Percentiles rank a stretch among this genome's conserved stretches.
These are phyloP conservation scores for Xylocampa areola DNA, from an alignment of 2,888 invertebrate species.

Conservation along the genomic window DNA sequence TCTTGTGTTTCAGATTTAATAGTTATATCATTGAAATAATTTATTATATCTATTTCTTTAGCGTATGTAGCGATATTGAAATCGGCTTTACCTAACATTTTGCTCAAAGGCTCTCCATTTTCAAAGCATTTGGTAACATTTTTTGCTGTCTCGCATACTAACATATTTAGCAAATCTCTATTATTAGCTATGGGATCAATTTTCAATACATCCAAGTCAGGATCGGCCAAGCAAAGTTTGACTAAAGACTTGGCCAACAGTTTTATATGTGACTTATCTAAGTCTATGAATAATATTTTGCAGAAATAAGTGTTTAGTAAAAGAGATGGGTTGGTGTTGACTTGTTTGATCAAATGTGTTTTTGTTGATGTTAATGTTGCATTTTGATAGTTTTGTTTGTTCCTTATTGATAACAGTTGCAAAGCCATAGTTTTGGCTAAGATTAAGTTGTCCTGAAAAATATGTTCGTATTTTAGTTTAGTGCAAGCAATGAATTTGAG, in stretches of 20 bases:
- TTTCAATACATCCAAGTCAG: constrained; percentile 65
- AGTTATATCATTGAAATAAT: constrained; percentile 67
- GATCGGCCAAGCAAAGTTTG: constrained; percentile 66
- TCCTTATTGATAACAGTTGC: constrained; percentile 63
- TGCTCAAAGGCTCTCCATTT: constrained; percentile 71
- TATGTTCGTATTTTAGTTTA: too few species aligned
- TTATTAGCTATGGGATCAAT: constrained; percentile 70
- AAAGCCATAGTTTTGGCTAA: constrained; percentile 75
- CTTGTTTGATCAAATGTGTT: constrained; percentile 74
- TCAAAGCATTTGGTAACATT: constrained; percentile 73
- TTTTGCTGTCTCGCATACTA: constrained; percentile 76
- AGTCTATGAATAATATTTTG: constrained; percentile 72
- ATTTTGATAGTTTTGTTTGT: constrained; percentile 45
- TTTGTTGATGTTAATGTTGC: constrained; percentile 64
- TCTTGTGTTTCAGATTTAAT: constrained; percentile 64
- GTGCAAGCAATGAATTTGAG: too few species aligned
- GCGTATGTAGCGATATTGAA: constrained; percentile 73
- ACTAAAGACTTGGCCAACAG: constrained; percentile 74
- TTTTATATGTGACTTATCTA: constrained; percentile 73
- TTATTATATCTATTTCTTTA: constrained; percentile 66
- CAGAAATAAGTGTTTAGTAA: constrained; percentile 68
- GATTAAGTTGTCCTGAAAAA: constrained; percentile 75
- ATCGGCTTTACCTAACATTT: constrained; percentile 72
- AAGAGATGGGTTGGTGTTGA: constrained; percentile 63
- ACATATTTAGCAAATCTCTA: constrained; percentile 69